Conservation (phyloP, 2,797 vertebrate genomes). For the Vultur gryphus region DNA sequence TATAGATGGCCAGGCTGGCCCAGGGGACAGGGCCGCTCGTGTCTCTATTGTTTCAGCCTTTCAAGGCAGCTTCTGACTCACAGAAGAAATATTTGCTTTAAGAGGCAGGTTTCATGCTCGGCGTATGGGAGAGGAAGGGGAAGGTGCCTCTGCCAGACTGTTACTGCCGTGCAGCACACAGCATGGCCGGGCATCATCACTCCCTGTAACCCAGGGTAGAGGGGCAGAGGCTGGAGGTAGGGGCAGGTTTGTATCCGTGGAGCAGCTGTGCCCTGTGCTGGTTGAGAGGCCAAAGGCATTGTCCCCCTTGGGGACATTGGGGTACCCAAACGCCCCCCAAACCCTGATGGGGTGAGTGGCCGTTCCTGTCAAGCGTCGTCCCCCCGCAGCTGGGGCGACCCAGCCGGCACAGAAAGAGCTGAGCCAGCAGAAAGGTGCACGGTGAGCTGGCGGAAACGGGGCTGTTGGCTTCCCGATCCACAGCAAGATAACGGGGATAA, state of each 20-base stretch:
- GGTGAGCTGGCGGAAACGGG: neutral
- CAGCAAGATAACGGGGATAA: neutral
- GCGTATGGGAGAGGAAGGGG: accelerated
- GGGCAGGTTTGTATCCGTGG: neutral
- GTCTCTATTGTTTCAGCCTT: neutral
- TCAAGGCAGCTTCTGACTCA: neutral
- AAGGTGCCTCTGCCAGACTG: neutral
- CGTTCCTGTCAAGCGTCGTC: accelerated
- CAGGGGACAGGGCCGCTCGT: accelerated
- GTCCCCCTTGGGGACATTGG: accelerated
- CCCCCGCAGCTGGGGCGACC: accelerated
- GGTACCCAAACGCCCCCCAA: neutral
- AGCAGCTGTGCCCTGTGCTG: neutral
- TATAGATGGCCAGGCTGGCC: neutral
- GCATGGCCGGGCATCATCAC: accelerated
- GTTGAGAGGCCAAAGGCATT: accelerated
- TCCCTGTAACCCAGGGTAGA: accelerated
- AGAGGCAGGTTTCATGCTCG: neutral
- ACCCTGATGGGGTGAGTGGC: accelerated
- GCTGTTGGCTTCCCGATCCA: neutral
- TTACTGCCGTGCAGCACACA: accelerated
- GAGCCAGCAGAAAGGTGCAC: neutral
- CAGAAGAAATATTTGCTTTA: neutral
- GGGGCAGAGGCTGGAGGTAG: neutral
- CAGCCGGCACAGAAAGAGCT: neutral